These are phyloP conservation scores for Cherax destructor DNA, from an alignment of 1,140 invertebrate genomes.

Conservation along the genomic window DNA sequence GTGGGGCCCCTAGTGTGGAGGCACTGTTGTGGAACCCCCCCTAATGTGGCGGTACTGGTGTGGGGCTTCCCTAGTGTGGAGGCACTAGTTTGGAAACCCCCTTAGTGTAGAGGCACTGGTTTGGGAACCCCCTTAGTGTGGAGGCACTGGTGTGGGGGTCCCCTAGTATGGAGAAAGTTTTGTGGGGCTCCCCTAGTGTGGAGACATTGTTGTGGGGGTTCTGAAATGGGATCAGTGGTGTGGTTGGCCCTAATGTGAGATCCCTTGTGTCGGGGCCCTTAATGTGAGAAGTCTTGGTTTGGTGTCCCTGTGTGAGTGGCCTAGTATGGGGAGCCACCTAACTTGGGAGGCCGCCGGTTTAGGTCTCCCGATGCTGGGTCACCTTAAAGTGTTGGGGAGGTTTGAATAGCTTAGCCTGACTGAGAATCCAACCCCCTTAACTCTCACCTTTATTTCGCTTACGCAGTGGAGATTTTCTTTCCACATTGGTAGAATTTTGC, in stretches of 20 bases:
- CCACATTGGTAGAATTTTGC: too few species aligned
- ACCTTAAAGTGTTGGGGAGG: too few species aligned
- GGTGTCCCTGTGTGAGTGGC: too few species aligned
- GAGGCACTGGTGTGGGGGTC: not conserved
- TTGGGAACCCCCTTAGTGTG: not conserved
- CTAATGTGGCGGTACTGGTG: not conserved
- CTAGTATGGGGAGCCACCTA: too few species aligned
- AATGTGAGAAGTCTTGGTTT: not conserved
- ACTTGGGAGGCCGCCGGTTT: too few species aligned
- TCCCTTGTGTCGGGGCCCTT: not conserved
- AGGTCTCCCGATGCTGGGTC: too few species aligned
- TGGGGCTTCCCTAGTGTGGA: not conserved
- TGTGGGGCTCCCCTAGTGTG: not conserved
- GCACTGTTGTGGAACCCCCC: not conserved
- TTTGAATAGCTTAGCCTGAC: too few species aligned
- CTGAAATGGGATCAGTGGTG: not conserved
- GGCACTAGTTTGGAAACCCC: not conserved
- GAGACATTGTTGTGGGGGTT: not conserved
- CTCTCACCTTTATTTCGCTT: too few species aligned
- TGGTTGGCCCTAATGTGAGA: too few species aligned
- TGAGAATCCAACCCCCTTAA: too few species aligned
- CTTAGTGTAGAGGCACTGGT: not conserved
- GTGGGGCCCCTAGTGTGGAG: not conserved
- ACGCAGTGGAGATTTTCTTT: too few species aligned
- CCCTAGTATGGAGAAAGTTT: not conserved